These are phyloP conservation scores for Elymnias hypermnestra DNA, from an alignment of 1,140 invertebrate genomes.

Conservation along the genomic window DNA sequence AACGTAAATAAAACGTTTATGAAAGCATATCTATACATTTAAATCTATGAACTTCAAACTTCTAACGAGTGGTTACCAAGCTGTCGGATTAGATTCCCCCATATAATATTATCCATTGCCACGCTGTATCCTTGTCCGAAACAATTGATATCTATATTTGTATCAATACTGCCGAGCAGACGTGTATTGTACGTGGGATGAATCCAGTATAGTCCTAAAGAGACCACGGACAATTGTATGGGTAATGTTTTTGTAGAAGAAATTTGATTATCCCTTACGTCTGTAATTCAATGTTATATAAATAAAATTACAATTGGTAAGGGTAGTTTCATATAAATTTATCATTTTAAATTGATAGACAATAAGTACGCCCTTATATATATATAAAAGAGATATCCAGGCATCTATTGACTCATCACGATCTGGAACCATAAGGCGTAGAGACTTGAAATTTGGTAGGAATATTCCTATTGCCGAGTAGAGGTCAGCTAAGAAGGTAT, in stretches of 20 bases:
- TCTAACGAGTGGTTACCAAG: constrained; percentile 1
- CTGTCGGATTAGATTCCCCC: constrained; percentile 1
- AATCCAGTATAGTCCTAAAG: constrained; percentile 43
- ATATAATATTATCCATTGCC: constrained; percentile 48
- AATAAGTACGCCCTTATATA: too few species aligned
- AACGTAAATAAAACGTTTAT: too few species aligned
- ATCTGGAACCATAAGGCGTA: too few species aligned
- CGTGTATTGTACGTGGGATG: constrained; percentile 61
- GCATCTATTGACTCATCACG: too few species aligned
- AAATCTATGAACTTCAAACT: too few species aligned
- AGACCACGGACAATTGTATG: constrained; percentile 36
- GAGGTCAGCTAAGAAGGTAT: too few species aligned
- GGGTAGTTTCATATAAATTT: neutral
- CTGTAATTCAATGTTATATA: neutral
- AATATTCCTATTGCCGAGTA: too few species aligned
- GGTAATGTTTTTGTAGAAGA: constrained; percentile 25
- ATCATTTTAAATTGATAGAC: too few species aligned
- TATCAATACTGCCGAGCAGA: constrained; percentile 71
- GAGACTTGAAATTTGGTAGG: too few species aligned
- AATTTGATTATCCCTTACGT: constrained; percentile 14
- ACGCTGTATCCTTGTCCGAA: constrained; percentile 57
- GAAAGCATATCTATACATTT: too few species aligned
- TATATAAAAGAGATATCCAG: too few species aligned
- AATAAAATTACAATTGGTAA: neutral
- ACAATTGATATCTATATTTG: constrained; percentile 75